phyloP scores from a whole-genome alignment of 2,797 vertebrate genomes.

The Buphagus erythrorhynchus region DNA sequence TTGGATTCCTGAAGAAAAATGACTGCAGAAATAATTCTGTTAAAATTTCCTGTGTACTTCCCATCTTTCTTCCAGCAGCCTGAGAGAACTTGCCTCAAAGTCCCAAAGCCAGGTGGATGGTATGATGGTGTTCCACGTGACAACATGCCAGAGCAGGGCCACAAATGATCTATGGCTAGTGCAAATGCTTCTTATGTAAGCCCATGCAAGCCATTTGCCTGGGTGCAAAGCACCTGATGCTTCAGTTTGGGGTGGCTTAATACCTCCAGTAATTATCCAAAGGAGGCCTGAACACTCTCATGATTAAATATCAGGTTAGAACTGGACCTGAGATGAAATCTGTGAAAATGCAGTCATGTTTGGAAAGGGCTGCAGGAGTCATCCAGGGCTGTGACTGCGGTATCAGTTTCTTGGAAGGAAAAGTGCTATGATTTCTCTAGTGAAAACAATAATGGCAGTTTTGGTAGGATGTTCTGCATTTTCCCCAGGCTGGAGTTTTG shows the following conservation, averaged over 20 bases:
- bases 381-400: not conserved
- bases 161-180: conserved; percentile 13
- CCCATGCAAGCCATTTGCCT: not conserved
- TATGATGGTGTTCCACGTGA: not conserved
- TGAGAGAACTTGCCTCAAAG: not conserved
- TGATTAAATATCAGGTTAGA: conserved; percentile 20
- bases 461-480: not conserved
- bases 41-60: not conserved
- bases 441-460: not conserved
- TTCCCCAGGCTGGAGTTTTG: not conserved
- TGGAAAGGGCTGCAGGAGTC: not conserved
- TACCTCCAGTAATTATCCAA: not conserved
- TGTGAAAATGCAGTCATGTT: not conserved
- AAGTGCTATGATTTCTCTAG: not conserved
- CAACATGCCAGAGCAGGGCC: not conserved
- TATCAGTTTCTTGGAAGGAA: not conserved
- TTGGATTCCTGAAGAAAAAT: not conserved
- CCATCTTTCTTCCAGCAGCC: not conserved
- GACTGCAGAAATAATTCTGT: not conserved
- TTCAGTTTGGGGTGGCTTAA: not conserved
- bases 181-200: not conserved
- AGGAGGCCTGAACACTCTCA: not conserved
- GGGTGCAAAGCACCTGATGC: not conserved
- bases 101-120: not conserved
- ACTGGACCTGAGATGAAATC: conserved; percentile 18